Base-by-base conservation (phyloP, 2,113 vertebrate genomes). In the Australoheros scitulus region DNA sequence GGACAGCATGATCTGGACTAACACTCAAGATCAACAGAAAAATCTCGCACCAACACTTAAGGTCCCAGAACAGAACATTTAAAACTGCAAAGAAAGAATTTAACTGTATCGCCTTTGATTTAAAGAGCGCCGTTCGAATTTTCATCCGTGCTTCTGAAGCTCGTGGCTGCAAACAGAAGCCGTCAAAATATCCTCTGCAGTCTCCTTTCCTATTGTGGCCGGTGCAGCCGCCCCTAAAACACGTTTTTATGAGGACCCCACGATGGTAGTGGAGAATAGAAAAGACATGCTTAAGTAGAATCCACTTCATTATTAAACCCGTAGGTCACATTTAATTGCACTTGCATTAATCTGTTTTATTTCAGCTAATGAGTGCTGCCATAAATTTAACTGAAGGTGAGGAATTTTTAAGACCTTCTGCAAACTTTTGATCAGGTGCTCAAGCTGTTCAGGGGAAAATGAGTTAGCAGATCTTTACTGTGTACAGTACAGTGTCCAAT, bases 401-500 rank as follows among this genome's bases (percentile, higher is more conserved):
- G 95, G 96, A 96, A 96, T 96, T 94, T 96, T 96, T 95, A 96
- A 95, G 91, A 94, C 94, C 90, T 84, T 88, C 84, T 83, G 92
- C 91, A 92, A 92, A 95, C 95, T 95, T 96, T 96, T 96, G 95
- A 96, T 96, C 95, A 95, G 92, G 90, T 95, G 92, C 88, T 94
- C 89, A 92, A 93, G 87, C 85, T 87, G 87, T 93, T 91, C 36
- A 17, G 87, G 89, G 87, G 80, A 6, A 85, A 91, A 90, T 70
- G 83, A 84, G 88, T 78, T 58, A 58, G 92, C 91, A 91, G 61
- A 88, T 93, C 94, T 96, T 96, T 96, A 96, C 92, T 92, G 93
- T 95, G 94, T 96, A 96, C 94, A 95, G 94, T 95, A 96, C 90
- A 94, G 95, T 94, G 90, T 96, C 92, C 85, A 52, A 81, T 96